A percentile compares a stretch with the other conserved stretches of the same genome.
These are phyloP conservation scores for Rhodophaea formosa DNA, from an alignment of 2,888 invertebrate genomes.

Conservation along the genomic window DNA sequence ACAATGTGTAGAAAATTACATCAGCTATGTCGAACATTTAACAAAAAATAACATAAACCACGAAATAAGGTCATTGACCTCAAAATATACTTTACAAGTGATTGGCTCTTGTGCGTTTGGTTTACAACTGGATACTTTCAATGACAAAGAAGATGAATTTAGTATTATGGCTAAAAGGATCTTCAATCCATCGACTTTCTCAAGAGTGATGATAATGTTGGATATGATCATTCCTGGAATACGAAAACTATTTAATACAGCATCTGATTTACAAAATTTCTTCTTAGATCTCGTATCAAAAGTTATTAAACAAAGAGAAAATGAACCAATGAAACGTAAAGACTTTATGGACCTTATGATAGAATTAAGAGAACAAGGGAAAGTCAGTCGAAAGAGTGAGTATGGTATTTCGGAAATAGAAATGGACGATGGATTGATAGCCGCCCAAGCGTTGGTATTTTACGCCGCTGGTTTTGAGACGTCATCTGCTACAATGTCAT, in stretches of 20 bases:
- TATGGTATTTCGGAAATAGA: slow-evolving; percentile 39
- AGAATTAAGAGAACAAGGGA: slow-evolving; percentile 43
- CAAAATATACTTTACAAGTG: slow-evolving; percentile 44
- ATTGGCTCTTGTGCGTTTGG: slow-evolving; percentile 48
- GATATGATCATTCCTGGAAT: slow-evolving; percentile 36
- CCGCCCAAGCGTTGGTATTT: slow-evolving; percentile 46
- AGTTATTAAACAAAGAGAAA: slow-evolving; percentile 39
- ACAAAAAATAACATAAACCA: slow-evolving; percentile 31
- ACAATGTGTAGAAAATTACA: slow-evolving; percentile 36
- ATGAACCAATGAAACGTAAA: slow-evolving; percentile 38
- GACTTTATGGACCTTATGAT: slow-evolving; percentile 51
- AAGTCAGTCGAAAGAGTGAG: slow-evolving; percentile 28
- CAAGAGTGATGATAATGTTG: slow-evolving; percentile 17
- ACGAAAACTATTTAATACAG: slow-evolving; percentile 28
- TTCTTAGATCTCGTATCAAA: slow-evolving; percentile 34
- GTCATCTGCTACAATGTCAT: slow-evolving; percentile 47
- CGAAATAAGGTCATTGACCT: slow-evolving; percentile 40
- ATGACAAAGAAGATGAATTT: slow-evolving; percentile 40
- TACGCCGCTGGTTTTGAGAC: slow-evolving; percentile 61
- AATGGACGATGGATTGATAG: slow-evolving; percentile 40
- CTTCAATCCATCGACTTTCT: slow-evolving; percentile 26
- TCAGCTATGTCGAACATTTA: slow-evolving; percentile 31
- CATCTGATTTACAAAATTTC: slow-evolving; percentile 32
- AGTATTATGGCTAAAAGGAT: slow-evolving; percentile 33
- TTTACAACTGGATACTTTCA: slow-evolving; percentile 38